These are phyloP conservation scores for Amblyteles armatorius DNA, from an alignment of 2,888 invertebrate species.

Conservation along the genomic window DNA sequence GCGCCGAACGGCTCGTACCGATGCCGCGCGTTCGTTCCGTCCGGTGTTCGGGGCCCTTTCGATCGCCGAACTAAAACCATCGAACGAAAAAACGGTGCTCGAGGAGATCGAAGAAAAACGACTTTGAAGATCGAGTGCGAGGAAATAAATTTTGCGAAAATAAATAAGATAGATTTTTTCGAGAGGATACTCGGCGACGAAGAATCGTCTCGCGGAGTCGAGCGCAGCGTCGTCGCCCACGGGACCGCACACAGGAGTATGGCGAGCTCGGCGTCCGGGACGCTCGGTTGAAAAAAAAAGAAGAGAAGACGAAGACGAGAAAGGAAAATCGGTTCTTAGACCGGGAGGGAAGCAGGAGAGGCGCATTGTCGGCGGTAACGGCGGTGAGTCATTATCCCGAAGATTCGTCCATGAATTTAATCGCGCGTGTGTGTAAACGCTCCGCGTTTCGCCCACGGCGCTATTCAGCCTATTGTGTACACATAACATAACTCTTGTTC, in stretches of 20 bases:
- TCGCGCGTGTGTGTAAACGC: constrained; percentile 15
- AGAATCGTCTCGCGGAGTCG: not conserved
- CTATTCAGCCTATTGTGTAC: not conserved
- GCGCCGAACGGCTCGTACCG: constrained; percentile 8
- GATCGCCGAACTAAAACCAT: not conserved
- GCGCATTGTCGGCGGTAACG: constrained; percentile 35
- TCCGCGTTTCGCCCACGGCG: constrained; percentile 41
- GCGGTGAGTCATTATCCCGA: constrained; percentile 78
- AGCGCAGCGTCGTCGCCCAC: constrained; percentile 1
- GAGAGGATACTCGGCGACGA: not conserved
- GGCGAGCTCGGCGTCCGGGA: constrained; percentile 14
- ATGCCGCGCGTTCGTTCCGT: constrained; percentile 27
- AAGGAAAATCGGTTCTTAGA: not conserved
- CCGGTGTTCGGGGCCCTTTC: constrained; percentile 2
- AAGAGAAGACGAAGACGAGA: not conserved
- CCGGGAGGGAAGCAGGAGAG: not conserved
- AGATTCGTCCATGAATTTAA: constrained; percentile 67
- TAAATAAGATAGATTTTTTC: not conserved
- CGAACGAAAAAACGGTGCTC: not conserved
- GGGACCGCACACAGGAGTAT: not conserved
- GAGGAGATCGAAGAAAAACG: not conserved
- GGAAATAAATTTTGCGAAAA: not conserved
- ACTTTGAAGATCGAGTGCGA: not conserved
- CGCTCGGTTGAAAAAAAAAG: constrained; percentile 2
- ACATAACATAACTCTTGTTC: not conserved